phyloP scores from a whole-genome alignment of 2,797 vertebrate species.

The Notolepis coatsorum region DNA sequence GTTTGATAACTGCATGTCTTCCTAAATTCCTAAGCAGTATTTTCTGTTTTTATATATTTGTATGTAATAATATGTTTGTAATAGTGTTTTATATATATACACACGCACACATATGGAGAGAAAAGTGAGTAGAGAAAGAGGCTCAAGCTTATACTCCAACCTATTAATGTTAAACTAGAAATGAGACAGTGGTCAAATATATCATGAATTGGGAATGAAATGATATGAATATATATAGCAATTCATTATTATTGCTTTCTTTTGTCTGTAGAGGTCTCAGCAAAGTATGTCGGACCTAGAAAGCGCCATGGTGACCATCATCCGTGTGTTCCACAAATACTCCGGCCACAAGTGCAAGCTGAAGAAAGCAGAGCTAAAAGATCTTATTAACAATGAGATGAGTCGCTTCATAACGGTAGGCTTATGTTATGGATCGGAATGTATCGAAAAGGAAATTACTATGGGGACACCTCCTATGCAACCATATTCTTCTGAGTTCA shows the following conservation, averaged over 20 bases:
- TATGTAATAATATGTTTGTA: not conserved
- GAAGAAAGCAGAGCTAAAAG: constrained; percentile 79
- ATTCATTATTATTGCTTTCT: not conserved
- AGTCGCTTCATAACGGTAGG: constrained; percentile 76
- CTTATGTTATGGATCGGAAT: not conserved
- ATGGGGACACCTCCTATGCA: too few species aligned
- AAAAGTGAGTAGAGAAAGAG: not conserved
- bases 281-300: constrained; percentile 71
- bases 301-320: constrained; percentile 72
- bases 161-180: too few species aligned
- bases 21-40: not conserved
- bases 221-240: not conserved
- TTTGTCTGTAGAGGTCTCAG: constrained; percentile 42
- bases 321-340: constrained; percentile 80
- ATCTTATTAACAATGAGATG: constrained; percentile 81
- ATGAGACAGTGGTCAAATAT: too few species aligned
- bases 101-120: not conserved
- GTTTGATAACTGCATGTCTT: not conserved
- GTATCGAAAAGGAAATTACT: not conserved
- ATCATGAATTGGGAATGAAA: not conserved
- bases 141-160: not conserved
- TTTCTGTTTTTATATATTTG: not conserved
- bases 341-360: constrained; percentile 75
- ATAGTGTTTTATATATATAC: not conserved
- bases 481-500: too few species aligned